Conservation (phyloP, 2,797 vertebrate species). For the Rhodeus uyekii region DNA sequence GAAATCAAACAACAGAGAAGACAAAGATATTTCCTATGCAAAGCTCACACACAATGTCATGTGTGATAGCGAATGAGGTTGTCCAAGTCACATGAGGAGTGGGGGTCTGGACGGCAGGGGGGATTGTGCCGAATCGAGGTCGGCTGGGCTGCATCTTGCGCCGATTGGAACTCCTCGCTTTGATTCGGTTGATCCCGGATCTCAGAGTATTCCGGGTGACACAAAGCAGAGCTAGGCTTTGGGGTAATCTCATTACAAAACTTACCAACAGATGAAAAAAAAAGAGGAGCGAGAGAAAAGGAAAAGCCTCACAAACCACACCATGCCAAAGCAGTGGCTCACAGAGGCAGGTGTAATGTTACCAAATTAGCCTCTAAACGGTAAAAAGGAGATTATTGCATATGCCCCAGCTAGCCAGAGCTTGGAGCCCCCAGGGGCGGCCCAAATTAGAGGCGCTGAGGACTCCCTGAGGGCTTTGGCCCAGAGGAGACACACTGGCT, state of each 20-base stretch:
- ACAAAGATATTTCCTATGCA: slow-evolving; percentile 86
- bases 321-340: slow-evolving; percentile 74
- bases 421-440: slow-evolving; percentile 74
- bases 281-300: slow-evolving; percentile 33
- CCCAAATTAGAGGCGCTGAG: slow-evolving; percentile 68
- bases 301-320: slow-evolving; percentile 67
- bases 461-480: slow-evolving; percentile 66
- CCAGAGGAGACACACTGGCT: slow-evolving; percentile 68
- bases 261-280: slow-evolving; percentile 75
- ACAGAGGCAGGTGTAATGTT: slow-evolving; percentile 84
- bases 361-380: slow-evolving; percentile 86
- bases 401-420: slow-evolving; percentile 79
- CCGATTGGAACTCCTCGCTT: slow-evolving; percentile 72
- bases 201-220: slow-evolving; percentile 75
- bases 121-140: slow-evolving; percentile 73
- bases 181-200: slow-evolving; percentile 82
- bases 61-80: slow-evolving; percentile 78
- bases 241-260: slow-evolving; percentile 85
- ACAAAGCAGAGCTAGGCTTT: slow-evolving; percentile 82
- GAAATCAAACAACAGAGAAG: slow-evolving; percentile 54
- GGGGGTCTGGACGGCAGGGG: slow-evolving; percentile 48
- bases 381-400: slow-evolving; percentile 87
- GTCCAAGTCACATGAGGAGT: slow-evolving; percentile 81
- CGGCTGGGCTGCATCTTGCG: slow-evolving; percentile 74
- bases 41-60: slow-evolving; percentile 82